Evolutionary conservation across 2,113 vertebrate genomes (phyloP).

Genomic region (Otis tarda): DNA sequence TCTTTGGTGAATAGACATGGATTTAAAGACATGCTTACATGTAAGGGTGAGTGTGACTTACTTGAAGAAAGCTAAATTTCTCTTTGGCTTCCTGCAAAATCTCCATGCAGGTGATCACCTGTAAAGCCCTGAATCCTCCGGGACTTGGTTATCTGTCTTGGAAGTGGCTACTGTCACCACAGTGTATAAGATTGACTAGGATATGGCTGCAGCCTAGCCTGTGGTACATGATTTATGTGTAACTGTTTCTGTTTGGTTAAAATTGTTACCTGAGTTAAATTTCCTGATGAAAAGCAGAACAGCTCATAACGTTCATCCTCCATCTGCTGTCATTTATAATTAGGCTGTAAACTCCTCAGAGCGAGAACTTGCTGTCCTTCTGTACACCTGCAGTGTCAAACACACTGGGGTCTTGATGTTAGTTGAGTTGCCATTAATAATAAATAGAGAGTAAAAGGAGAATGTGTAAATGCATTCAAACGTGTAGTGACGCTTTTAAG

Average conservation of each 20-base stretch:
- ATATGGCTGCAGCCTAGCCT: background rate
- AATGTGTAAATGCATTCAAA: constrained; percentile 63
- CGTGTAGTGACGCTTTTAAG: constrained; percentile 31
- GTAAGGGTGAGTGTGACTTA: background rate
- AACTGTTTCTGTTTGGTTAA: background rate
- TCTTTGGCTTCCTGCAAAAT: background rate
- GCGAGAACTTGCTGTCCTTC: constrained; percentile 25
- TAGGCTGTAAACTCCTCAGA: constrained; percentile 13
- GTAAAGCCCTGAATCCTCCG: background rate
- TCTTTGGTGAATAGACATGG: background rate
- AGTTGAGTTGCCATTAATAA: constrained; percentile 56
- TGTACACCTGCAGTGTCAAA: background rate
- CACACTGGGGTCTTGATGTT: background rate
- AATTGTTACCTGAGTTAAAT: constrained; percentile 1
- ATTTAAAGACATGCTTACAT: background rate
- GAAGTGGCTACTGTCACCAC: background rate
- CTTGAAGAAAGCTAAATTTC: background rate
- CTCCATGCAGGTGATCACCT: background rate
- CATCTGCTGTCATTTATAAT: constrained; percentile 14
- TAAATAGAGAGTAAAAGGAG: constrained; percentile 66
- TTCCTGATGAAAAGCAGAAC: constrained; percentile 5
- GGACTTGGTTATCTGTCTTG: background rate
- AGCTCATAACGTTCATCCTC: background rate
- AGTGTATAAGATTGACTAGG: background rate
- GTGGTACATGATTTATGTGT: background rate